Base-by-base conservation (phyloP, 2,888 invertebrate species). In the Drosophila melanosoma region DNA sequence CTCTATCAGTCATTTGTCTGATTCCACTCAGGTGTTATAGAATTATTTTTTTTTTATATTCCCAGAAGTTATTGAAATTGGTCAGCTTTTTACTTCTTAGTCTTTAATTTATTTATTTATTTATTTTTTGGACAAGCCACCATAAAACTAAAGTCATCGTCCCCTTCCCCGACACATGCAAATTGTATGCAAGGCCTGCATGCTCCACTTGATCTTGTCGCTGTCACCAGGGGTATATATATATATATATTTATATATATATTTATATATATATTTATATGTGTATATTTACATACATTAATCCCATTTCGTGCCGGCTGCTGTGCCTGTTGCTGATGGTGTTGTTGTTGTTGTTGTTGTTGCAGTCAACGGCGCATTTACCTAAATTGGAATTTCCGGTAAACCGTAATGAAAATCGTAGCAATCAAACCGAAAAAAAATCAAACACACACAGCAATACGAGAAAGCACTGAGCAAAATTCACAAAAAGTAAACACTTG, bases 371-470 rank as follows among this genome's bases (percentile, higher is more conserved):
- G 87, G 81, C 91, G 91, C 87, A 91, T 91, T 91, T 91, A 91
- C 91, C 92, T 91, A 91, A 91, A 91, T 91, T 91, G 91, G 91
- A 91, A 91, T 91, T 88, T 91, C 91, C 91, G 91, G 91, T 90
- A 91, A 91, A 83, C 79, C 83, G 90, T 89, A 86, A 87, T 87
- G 83, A 82, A 84, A 90, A 90, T 81, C 83, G 83, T 83, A 81
- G 85, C 81, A 82, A 85, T 87, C 81, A 82, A 88, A 77, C 84
- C 74, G 81, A 81, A 87, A 73, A 85, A 82, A 81, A 26, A 26
- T 26, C 58, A 20, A 45, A 75, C 38, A 66, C 57, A 66, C 36
- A 76, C 54, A 63, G n/a, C 73, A 51, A 69, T 42, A 78, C 36
- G 32, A 42, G 20, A 42, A 42, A 23, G 7, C 75, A 75, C 78